phyloP scores from a whole-genome alignment of 2,888 invertebrate species.

The Blastobasis lacticolella region DNA sequence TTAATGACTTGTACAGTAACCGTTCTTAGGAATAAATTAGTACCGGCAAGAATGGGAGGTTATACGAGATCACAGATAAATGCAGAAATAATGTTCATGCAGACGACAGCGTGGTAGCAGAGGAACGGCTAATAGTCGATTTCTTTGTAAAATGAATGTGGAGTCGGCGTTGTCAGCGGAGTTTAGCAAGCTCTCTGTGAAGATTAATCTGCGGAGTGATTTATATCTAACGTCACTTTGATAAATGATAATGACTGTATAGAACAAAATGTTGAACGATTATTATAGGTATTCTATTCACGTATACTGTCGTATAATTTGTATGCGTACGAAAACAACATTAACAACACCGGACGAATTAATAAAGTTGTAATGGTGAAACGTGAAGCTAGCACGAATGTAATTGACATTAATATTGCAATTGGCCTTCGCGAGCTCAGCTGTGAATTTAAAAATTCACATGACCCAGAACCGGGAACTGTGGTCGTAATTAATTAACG shows the following conservation, averaged over 20 bases:
- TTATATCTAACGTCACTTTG: background rate
- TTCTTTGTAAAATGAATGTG: no score
- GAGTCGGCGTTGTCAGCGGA: background rate
- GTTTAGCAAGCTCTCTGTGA: background rate
- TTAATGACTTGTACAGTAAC: no score
- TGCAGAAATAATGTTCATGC: no score
- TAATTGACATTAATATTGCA: background rate
- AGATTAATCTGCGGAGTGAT: conserved; percentile 1
- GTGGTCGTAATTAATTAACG: conserved; percentile 24
- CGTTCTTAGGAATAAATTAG: no score
- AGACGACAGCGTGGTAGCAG: no score
- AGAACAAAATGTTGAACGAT: background rate
- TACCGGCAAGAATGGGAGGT: no score
- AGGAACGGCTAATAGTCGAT: no score
- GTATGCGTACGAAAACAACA: background rate
- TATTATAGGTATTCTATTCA: background rate
- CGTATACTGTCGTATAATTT: background rate
- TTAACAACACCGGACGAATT: background rate
- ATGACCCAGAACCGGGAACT: conserved; percentile 1
- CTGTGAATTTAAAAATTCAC: conserved; percentile 2
- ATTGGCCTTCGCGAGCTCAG: background rate
- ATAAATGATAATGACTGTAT: conserved; percentile 1
- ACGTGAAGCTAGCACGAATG: background rate
- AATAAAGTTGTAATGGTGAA: background rate
- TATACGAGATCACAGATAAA: no score